Percentiles rank a stretch among this genome's conserved stretches.
Conservation (phyloP, 2,888 invertebrate species). For the Drosophila quinaria region DNA sequence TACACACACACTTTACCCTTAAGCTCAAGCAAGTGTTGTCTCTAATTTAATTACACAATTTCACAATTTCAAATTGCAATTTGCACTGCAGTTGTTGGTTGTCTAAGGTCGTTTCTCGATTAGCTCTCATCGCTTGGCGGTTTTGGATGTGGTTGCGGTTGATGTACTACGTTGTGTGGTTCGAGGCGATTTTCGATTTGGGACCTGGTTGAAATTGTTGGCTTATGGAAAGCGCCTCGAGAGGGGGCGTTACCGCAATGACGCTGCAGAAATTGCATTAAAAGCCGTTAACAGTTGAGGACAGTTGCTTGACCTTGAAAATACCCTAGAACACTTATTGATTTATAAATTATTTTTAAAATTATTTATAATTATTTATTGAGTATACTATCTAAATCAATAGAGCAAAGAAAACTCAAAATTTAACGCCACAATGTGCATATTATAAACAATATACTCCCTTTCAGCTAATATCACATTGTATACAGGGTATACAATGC, state of each 20-base stretch:
- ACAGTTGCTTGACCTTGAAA: constrained; percentile 16
- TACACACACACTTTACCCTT: not conserved
- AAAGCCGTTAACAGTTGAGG: constrained; percentile 19
- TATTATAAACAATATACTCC: not conserved
- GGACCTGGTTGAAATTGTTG: not conserved
- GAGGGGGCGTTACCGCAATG: constrained; percentile 66
- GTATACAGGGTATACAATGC: constrained; percentile 11
- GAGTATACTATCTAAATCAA: too few relatives aligned
- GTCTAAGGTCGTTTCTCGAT: constrained; percentile 54
- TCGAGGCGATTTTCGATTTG: constrained; percentile 8
- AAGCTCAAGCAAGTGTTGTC: constrained; percentile 23
- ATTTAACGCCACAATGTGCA: too few relatives aligned
- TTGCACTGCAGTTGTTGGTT: constrained; percentile 54
- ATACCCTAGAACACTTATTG: constrained; percentile 25
- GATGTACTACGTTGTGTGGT: constrained; percentile 17
- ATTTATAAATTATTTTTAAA: not conserved
- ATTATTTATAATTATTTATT: not conserved
- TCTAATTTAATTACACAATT: constrained; percentile 65
- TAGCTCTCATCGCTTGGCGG: constrained; percentile 20
- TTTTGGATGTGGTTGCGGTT: constrained; percentile 31
- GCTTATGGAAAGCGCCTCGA: not conserved
- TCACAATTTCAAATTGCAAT: constrained; percentile 57
- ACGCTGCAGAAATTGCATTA: constrained; percentile 66
- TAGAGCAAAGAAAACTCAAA: not conserved
- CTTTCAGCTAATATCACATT: not conserved